These are phyloP conservation scores for Siderastrea siderea DNA, from an alignment of 92 coral and sea anemone genomes.

Conservation along the genomic window DNA sequence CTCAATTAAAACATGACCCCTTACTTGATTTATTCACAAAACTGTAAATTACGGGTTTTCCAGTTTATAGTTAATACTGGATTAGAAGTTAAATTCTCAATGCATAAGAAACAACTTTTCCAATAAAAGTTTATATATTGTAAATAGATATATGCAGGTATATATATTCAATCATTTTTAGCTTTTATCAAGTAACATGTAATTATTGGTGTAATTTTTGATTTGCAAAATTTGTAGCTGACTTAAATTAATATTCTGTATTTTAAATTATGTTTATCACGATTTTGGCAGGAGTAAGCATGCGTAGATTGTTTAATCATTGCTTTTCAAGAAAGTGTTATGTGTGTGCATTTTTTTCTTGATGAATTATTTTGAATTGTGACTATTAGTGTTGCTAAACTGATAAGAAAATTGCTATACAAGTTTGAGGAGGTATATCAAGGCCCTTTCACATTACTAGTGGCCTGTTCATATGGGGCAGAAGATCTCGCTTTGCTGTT, in stretches of 20 bases:
- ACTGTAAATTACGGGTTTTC: too few species aligned
- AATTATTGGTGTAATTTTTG: not conserved
- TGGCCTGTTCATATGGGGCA: not conserved
- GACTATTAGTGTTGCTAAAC: too few species aligned
- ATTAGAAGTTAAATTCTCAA: too few species aligned
- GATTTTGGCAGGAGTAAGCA: not conserved
- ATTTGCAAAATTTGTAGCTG: not conserved
- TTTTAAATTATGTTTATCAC: not conserved
- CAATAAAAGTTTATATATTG: not conserved
- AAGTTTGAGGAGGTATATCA: not conserved
- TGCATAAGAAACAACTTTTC: too few species aligned
- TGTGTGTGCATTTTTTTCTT: not conserved
- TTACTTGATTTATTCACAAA: too few species aligned
- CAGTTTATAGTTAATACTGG: too few species aligned
- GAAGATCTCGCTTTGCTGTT: not conserved
- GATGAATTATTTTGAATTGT: too few species aligned
- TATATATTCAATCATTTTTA: conserved; percentile 32
- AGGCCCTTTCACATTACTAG: not conserved
- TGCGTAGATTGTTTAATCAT: not conserved
- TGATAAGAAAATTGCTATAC: not conserved
- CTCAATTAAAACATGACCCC: not conserved
- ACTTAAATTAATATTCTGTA: not conserved
- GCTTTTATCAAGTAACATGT: not conserved
- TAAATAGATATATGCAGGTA: conserved; percentile 35
- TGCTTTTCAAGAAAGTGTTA: not conserved